phyloP scores from a whole-genome alignment of 2,888 invertebrate genomes.

The Trachelus iudaicus region DNA sequence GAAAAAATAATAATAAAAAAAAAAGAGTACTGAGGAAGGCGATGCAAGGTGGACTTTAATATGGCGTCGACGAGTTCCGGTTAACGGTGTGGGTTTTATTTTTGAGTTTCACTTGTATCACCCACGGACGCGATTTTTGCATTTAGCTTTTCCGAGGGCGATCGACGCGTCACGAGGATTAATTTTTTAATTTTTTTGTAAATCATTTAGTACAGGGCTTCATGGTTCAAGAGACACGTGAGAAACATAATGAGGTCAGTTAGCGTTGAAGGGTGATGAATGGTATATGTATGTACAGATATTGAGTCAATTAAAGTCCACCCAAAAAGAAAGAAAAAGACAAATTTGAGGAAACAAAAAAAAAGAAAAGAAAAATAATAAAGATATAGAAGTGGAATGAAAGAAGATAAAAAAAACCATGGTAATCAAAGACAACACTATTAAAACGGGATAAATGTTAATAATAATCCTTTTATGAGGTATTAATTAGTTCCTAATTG shows the following conservation, averaged over 20 bases:
- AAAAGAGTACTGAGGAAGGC: slow-evolving; percentile 23
- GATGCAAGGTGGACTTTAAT: slow-evolving; percentile 67
- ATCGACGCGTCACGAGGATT: not conserved
- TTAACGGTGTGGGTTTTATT: slow-evolving; percentile 33
- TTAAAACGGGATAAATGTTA: not conserved
- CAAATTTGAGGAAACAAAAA: slow-evolving; percentile 40
- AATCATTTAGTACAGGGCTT: not conserved
- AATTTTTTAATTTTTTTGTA: not conserved
- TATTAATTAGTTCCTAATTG: not conserved
- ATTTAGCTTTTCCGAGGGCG: not conserved
- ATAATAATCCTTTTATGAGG: not conserved
- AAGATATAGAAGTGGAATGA: not conserved
- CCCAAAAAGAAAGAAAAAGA: slow-evolving; percentile 51
- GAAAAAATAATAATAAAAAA: slow-evolving; percentile 7
- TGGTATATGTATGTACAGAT: slow-evolving; percentile 6
- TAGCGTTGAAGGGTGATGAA: slow-evolving; percentile 34
- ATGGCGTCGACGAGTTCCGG: slow-evolving; percentile 59
- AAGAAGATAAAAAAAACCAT: not conserved
- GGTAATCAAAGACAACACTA: not conserved
- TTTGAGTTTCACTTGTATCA: not conserved
- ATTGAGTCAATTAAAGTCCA: slow-evolving; percentile 67
- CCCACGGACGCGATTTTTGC: not conserved
- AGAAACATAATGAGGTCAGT: slow-evolving; percentile 26
- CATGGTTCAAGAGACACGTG: slow-evolving; percentile 2
- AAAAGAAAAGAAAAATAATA: slow-evolving; percentile 30